phyloP scores from a whole-genome alignment of 2,888 invertebrate species.

The Drosophila austrosaltans region DNA sequence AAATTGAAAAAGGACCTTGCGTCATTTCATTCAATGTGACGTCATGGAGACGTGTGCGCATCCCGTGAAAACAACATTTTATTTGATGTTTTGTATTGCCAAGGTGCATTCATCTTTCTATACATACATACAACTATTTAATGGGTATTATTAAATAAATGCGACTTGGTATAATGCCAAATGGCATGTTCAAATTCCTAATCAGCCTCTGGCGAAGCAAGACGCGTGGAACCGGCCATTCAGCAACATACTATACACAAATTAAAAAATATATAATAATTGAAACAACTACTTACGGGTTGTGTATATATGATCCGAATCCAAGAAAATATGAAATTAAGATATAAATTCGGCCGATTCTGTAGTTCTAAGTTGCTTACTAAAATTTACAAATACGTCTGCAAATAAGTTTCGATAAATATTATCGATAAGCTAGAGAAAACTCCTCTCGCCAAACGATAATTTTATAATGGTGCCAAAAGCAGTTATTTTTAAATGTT shows the following conservation, averaged over 20 bases:
- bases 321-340: background rate
- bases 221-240: background rate
- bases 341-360: background rate
- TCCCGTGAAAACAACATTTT: conserved; percentile 31
- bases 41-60: conserved; percentile 42
- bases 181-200: conserved; percentile 17
- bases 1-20: conserved; percentile 21
- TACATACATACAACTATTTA: background rate
- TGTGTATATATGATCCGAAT: background rate
- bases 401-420: background rate
- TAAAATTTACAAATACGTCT: background rate
- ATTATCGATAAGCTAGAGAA: background rate
- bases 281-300: background rate
- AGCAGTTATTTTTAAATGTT: background rate
- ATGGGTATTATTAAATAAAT: conserved; percentile 39
- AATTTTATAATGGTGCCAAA: background rate
- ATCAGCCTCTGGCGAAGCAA: conserved; percentile 14
- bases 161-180: conserved; percentile 34
- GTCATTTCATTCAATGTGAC: conserved; percentile 28
- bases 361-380: too few relatives aligned
- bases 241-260: background rate
- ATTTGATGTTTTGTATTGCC: conserved; percentile 15
- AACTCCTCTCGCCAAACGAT: background rate
- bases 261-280: background rate
- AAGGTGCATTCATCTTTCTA: background rate